Percentiles rank a stretch among this genome's conserved stretches.
phyloP scores from a whole-genome alignment of 2,888 invertebrate genomes.

The Cryptocephalus primarius region DNA sequence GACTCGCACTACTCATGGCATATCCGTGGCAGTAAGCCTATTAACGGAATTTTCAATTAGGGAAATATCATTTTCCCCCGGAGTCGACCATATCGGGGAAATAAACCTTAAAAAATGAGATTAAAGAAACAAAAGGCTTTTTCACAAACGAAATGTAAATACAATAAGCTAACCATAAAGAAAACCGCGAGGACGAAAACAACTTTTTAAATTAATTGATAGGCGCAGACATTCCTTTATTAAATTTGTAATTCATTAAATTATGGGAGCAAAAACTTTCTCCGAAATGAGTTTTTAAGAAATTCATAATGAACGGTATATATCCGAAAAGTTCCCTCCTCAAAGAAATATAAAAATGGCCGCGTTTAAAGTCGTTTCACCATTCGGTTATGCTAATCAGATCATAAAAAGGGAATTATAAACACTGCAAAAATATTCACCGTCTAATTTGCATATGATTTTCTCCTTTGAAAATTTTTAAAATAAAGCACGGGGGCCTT shows the following conservation, averaged over 20 bases:
- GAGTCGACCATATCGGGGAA: too few species aligned
- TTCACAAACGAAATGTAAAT: slow-evolving; percentile 16
- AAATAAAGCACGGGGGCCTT: too few species aligned
- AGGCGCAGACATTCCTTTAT: slow-evolving; percentile 15
- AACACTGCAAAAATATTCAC: slow-evolving; percentile 40
- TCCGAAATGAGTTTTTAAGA: slow-evolving; percentile 23
- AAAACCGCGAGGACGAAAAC: slow-evolving; percentile 9
- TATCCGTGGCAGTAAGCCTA: too few species aligned
- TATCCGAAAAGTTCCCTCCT: slow-evolving; percentile 11
- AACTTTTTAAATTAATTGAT: slow-evolving; percentile 16
- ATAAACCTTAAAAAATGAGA: background rate
- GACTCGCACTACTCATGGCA: too few species aligned
- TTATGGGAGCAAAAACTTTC: slow-evolving; percentile 22
- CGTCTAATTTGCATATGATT: slow-evolving; percentile 19
- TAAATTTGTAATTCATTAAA: slow-evolving; percentile 26
- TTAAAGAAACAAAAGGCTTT: slow-evolving; percentile 11
- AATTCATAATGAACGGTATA: slow-evolving; percentile 24
- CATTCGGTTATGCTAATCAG: slow-evolving; percentile 36
- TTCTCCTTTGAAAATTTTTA: too few species aligned
- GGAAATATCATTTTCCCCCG: too few species aligned
- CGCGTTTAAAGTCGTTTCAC: slow-evolving; percentile 13
- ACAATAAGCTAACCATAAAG: slow-evolving; percentile 14
- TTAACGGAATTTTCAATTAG: too few species aligned
- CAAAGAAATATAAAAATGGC: slow-evolving; percentile 3
- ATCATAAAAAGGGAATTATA: slow-evolving; percentile 38